phyloP scores from a whole-genome alignment of 2,888 invertebrate genomes.

The Branchipolynoe longqiensis region DNA sequence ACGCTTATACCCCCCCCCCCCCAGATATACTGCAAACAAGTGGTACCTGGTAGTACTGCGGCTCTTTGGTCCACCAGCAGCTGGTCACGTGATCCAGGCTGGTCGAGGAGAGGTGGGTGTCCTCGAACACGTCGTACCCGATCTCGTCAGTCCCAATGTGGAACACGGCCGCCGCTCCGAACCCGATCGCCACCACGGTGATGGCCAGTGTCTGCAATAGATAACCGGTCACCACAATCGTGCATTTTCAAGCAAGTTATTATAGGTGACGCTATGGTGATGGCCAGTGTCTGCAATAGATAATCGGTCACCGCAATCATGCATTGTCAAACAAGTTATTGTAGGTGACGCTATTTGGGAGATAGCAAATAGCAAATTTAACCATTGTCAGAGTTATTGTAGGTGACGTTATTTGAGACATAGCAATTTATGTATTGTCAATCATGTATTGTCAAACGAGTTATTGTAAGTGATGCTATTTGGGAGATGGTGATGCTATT shows the following conservation, averaged over 20 bases:
- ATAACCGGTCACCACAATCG: not conserved
- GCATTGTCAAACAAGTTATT: not conserved
- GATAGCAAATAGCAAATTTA: not conserved
- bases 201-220: conserved; percentile 34
- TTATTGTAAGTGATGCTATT: too few relatives aligned
- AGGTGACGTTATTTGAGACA: too few relatives aligned
- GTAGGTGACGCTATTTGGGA: not conserved
- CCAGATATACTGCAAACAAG: not conserved
- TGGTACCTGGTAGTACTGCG: conserved; percentile 25
- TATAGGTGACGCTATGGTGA: too few relatives aligned
- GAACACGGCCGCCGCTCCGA: not conserved
- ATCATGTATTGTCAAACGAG: too few relatives aligned
- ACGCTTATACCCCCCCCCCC: not conserved
- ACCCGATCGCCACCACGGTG: not conserved
- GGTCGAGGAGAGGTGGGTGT: conserved; percentile 1
- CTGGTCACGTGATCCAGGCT: not conserved
- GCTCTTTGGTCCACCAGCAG: conserved; percentile 2
- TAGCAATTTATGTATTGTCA: too few relatives aligned
- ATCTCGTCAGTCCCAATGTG: conserved; percentile 40
- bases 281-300: too few relatives aligned
- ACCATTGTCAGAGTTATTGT: too few relatives aligned
- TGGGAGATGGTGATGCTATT: too few relatives aligned
- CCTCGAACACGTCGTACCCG: conserved; percentile 22
- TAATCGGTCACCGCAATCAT: too few relatives aligned
- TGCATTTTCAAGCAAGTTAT: too few relatives aligned